Percentiles rank a stretch among this genome's conserved stretches.
Conservation (phyloP, 2,113 vertebrate genomes). For the Catharus bicknelli region DNA sequence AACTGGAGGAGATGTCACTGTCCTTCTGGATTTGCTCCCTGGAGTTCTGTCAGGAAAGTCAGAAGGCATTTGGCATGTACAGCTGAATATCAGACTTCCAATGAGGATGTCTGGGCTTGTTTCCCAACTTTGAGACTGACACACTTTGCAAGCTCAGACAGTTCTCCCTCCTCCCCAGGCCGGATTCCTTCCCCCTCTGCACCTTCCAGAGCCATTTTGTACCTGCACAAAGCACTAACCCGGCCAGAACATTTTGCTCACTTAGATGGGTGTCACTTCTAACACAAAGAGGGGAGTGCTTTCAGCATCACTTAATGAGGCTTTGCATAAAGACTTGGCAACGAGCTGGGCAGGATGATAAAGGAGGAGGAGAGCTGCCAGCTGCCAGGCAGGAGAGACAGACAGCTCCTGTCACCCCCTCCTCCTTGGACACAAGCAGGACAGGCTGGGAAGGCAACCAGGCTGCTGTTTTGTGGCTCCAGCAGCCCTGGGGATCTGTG, state of each 20-base stretch:
- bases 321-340: conserved; percentile 34
- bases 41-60: neutral
- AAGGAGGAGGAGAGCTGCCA: conserved; percentile 27
- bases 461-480: neutral
- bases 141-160: neutral
- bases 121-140: neutral
- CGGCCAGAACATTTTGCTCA: conserved; percentile 25
- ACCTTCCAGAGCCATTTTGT: neutral
- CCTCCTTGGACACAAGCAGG: neutral
- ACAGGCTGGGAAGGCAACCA: neutral
- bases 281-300: neutral
- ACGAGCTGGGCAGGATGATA: neutral
- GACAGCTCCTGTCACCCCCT: neutral
- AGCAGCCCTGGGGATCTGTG: neutral
- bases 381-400: neutral
- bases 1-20: neutral
- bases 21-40: neutral
- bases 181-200: neutral
- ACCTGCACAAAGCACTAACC: neutral
- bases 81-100: neutral
- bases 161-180: neutral
- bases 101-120: neutral
- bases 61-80: neutral
- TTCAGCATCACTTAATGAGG: conserved; percentile 18
- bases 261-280: neutral